Conservation (phyloP, 2,113 vertebrate species). For the Eptatretus burgeri region DNA sequence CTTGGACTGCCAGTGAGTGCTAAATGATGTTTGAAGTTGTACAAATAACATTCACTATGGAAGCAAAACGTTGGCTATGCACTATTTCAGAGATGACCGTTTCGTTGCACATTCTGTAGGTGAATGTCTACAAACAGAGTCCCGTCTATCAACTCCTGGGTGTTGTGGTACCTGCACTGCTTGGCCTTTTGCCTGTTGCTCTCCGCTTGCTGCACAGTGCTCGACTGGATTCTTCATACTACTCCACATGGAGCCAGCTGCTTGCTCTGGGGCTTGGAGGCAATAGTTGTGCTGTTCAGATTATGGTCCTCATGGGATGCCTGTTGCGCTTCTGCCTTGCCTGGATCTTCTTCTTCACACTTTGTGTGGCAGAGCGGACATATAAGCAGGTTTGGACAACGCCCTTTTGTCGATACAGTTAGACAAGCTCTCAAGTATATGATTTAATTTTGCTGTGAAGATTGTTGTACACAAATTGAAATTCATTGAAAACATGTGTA, state of each 20-base stretch:
- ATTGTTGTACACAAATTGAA: no score
- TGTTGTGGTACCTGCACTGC: constrained; percentile 42
- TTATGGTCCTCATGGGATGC: constrained; percentile 62
- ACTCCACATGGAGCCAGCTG: constrained; percentile 42
- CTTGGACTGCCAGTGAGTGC: not conserved
- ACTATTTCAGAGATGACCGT: no score
- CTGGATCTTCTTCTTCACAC: constrained; percentile 97
- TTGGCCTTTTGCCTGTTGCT: constrained; percentile 62
- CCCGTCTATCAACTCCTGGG: constrained; percentile 93
- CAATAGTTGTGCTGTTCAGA: constrained; percentile 29
- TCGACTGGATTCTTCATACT: constrained; percentile 44
- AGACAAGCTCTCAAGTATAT: no score
- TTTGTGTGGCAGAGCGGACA: constrained; percentile 84
- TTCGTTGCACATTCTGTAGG: constrained; percentile 18
- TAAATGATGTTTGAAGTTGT: not conserved
- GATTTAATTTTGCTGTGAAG: no score
- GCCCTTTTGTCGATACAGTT: not conserved
- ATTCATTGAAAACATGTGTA: no score
- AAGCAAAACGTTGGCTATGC: not conserved
- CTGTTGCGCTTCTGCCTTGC: constrained; percentile 61
- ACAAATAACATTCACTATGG: not conserved
- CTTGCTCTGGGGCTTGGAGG: constrained; percentile 42
- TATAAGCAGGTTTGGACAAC: constrained; percentile 53
- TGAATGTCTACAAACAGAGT: constrained; percentile 63
- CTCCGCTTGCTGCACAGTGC: constrained; percentile 55